Conservation (phyloP, 2,113 vertebrate species). For the Dasyprocta punctata region DNA sequence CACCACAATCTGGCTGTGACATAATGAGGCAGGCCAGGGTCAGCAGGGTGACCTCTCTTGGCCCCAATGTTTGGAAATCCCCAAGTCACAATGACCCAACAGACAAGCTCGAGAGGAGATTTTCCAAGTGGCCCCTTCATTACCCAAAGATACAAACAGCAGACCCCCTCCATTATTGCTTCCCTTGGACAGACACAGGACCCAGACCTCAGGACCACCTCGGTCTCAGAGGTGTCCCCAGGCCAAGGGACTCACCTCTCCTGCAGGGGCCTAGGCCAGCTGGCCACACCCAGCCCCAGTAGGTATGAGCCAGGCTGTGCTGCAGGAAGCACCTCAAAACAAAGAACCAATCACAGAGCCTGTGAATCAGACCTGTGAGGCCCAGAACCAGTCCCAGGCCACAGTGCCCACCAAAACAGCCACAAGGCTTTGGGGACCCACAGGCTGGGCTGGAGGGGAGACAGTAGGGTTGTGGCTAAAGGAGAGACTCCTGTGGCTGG, state of each 20-base stretch:
- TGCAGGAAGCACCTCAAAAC: background rate
- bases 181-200: background rate
- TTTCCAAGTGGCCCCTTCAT: slow-evolving; percentile 44
- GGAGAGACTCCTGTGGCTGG: background rate
- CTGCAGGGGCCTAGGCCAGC: background rate
- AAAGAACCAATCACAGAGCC: background rate
- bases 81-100: slow-evolving; percentile 58
- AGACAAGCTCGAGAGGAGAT: background rate
- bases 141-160: background rate
- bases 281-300: background rate
- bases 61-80: slow-evolving; percentile 59
- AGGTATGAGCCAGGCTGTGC: background rate
- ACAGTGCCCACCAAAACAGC: background rate
- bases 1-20: slow-evolving; percentile 40
- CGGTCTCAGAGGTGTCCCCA: background rate
- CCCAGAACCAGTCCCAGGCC: background rate
- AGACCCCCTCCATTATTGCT: background rate
- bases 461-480: background rate
- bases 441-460: no score
- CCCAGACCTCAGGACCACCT: background rate
- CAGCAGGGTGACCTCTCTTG: slow-evolving; percentile 30
- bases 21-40: slow-evolving; percentile 61
- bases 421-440: background rate
- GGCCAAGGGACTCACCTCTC: background rate
- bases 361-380: accelerated